These are phyloP conservation scores for Megalops cyprinoides DNA, from an alignment of 2,797 vertebrate species.

Conservation along the genomic window DNA sequence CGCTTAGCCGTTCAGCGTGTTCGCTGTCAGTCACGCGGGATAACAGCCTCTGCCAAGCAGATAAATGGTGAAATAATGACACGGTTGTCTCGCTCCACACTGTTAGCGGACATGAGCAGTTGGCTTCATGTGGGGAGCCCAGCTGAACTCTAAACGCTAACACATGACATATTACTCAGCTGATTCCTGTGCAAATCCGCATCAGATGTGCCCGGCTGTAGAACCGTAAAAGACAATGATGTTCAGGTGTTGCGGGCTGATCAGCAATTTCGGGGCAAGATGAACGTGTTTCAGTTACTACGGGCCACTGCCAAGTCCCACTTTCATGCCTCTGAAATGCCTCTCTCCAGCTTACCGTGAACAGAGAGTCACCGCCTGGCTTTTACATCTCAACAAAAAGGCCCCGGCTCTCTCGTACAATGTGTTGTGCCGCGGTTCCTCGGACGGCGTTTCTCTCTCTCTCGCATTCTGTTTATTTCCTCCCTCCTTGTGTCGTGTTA, in stretches of 20 bases:
- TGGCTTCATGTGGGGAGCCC: background rate
- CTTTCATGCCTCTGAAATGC: slow-evolving; percentile 1
- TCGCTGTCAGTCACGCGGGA: background rate
- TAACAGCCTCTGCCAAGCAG: background rate
- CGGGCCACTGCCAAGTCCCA: background rate
- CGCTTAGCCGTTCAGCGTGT: background rate
- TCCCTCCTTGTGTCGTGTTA: slow-evolving; percentile 1
- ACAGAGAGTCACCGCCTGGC: background rate
- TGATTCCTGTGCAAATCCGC: background rate
- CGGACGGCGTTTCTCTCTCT: no score
- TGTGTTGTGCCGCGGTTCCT: no score
- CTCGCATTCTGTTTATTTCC: background rate
- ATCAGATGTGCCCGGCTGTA: background rate
- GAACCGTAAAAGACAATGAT: background rate
- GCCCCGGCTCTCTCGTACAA: no score
- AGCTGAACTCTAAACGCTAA: background rate
- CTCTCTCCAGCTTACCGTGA: background rate
- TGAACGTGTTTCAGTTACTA: background rate
- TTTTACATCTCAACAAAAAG: background rate
- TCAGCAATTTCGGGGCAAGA: background rate
- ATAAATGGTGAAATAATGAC: slow-evolving; percentile 3
- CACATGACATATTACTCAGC: background rate
- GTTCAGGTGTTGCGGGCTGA: background rate
- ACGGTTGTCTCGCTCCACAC: background rate
- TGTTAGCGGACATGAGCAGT: background rate